Conservation (phyloP, 2,797 vertebrate species). For the Rallus crepitans region DNA sequence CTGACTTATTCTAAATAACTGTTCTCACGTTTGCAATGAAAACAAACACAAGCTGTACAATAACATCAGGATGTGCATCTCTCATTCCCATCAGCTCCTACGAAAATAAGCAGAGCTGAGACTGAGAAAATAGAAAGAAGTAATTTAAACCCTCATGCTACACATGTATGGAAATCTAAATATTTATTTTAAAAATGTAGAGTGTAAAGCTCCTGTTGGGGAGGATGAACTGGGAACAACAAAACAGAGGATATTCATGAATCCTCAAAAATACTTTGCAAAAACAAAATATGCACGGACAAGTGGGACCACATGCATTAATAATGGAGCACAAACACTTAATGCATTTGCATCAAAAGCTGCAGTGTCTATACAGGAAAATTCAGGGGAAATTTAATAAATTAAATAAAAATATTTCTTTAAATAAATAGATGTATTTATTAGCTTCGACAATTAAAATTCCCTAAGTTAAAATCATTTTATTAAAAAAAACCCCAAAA, state of each 20-base stretch:
- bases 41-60: slow-evolving; percentile 70
- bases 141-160: slow-evolving; percentile 13
- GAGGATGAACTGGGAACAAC: not conserved
- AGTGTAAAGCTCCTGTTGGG: slow-evolving; percentile 10
- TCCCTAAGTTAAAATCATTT: not conserved
- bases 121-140: slow-evolving; percentile 73
- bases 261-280: not conserved
- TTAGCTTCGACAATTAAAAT: not conserved
- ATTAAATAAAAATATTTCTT: not conserved
- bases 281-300: not conserved
- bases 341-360: not conserved
- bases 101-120: slow-evolving; percentile 76
- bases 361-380: not conserved
- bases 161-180: slow-evolving; percentile 52
- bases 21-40: slow-evolving; percentile 71
- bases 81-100: slow-evolving; percentile 48
- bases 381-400: not conserved
- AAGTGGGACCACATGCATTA: not conserved
- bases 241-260: not conserved
- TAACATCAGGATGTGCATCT: slow-evolving; percentile 67
- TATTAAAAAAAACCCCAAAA: not conserved
- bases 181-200: slow-evolving; percentile 72
- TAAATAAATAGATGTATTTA: too few relatives aligned
- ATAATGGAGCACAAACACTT: not conserved
- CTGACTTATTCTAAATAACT: slow-evolving; percentile 41